Evolutionary conservation across 2,888 invertebrate genomes (phyloP).

Genomic region (Erebia palarica): DNA sequence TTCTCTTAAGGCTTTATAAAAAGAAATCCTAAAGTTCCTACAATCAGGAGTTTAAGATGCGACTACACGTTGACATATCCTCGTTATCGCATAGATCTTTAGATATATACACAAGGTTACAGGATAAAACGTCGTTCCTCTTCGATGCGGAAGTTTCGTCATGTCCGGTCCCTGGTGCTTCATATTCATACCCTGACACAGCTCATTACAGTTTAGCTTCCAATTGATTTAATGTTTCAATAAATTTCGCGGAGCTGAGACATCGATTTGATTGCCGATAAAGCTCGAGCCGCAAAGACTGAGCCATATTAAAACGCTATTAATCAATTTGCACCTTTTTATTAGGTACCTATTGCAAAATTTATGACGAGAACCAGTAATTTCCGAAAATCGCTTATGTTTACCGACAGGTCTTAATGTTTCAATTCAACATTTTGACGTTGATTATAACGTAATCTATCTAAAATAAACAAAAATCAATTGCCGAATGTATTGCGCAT

Average conservation of each 20-base stretch:
- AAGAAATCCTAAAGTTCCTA: no score
- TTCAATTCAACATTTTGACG: conserved; percentile 29
- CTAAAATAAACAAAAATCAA: no score
- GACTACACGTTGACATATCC: no score
- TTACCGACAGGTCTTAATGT: conserved; percentile 1
- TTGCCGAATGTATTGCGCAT: no score
- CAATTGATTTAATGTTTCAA: conserved; percentile 58
- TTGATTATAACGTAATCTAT: no score
- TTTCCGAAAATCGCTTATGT: conserved; percentile 44
- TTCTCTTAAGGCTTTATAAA: no score
- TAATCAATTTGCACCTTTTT: conserved; percentile 68
- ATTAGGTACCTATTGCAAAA: conserved; percentile 43
- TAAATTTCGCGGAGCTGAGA: conserved; percentile 49
- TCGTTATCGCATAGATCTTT: no score
- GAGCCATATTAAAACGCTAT: conserved; percentile 61
- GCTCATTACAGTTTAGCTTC: conserved; percentile 32
- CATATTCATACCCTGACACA: conserved; percentile 12
- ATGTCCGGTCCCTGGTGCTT: neutral
- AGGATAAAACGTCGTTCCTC: no score
- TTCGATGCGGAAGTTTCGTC: no score
- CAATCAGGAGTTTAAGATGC: no score
- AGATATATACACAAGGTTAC: no score
- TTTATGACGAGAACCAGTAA: conserved; percentile 46
- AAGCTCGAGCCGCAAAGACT: conserved; percentile 57
- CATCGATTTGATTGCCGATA: conserved; percentile 66